Base-by-base conservation (phyloP, 2,797 vertebrate genomes). In the Hybognathus amarus region DNA sequence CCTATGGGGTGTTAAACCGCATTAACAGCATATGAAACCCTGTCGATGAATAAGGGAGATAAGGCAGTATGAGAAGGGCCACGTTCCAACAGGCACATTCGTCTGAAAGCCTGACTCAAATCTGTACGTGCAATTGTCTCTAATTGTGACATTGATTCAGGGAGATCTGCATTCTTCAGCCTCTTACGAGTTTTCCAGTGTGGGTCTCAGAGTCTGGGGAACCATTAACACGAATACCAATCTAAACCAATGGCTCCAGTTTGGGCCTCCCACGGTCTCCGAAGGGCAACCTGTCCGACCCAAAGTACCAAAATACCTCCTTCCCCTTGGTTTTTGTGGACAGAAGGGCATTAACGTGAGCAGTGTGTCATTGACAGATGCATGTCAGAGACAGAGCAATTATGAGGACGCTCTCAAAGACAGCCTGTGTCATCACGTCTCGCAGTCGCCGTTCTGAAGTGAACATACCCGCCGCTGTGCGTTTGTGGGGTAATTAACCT, bases 211-310 rank as follows among this genome's bases (percentile, higher is more conserved):
- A 95, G 94, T 90, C 94, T 91, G 82, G 56, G 85, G 93, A 91
- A 91, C 92, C 90, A 96, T 96, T 95, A 95, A 93, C 92, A 94
- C 84, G 94, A n/a, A 96, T 96, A 95, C 91, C 92, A 93, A 96
- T 95, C 94, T 95, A 88, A 86, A 90, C 90, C 91, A 90, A 88
- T 94, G 94, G 93, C 95, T 95, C 95, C 95, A 92, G 92, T 92
- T 93, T 80, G 91, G 93, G 93, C 91, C 92, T 93, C 93, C 93
- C 87, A 77, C 90, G 89, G 91, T 90, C 91, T 92, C 89, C 86
- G 86, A 89, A 89, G 90, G 89, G 86, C 91, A 92, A 94, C 88
- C 90, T 93, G 91, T 92, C 91, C 91, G 83, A 87, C 80, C 87
- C 5, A 70, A 88, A 88, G 87, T 85, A 90, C 89, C 89, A 90